Conservation (phyloP, 2,113 vertebrate genomes). For the Cathartes aura region DNA sequence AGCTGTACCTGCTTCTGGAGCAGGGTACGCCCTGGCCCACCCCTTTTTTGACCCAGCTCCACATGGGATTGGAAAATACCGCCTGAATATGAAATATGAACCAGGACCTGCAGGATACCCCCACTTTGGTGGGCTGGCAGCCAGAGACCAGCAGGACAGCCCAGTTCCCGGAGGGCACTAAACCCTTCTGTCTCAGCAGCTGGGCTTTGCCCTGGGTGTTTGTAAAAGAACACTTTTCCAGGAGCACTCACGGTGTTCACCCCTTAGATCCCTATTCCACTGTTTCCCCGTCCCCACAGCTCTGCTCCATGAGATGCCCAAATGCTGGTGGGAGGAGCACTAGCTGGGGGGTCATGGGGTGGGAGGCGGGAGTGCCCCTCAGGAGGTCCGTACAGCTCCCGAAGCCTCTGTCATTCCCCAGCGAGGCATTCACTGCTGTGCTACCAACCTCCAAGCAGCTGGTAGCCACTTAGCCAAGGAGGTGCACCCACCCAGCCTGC, state of each 20-base stretch:
- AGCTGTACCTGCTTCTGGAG: not conserved
- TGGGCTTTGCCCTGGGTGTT: not conserved
- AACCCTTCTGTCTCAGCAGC: not conserved
- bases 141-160: not conserved
- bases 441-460: not conserved
- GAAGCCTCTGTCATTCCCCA: not conserved
- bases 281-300: not conserved
- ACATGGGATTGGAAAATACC: not conserved
- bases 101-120: not conserved
- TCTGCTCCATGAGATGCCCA: not conserved
- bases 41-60: not conserved
- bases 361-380: rapidly evolving
- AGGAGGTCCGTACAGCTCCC: not conserved
- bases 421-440: rapidly evolving
- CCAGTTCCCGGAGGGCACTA: not conserved
- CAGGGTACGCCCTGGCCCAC: not conserved
- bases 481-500: not conserved
- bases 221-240: not conserved
- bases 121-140: not conserved
- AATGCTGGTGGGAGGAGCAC: not conserved
- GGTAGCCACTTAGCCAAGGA: not conserved
- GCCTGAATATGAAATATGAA: not conserved
- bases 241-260: not conserved
- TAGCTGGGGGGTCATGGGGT: not conserved
- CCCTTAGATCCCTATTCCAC: not conserved